A percentile compares a stretch with the other conserved stretches of the same genome.
These are phyloP conservation scores for Micronycteris hirsuta DNA, from an alignment of 2,113 vertebrate genomes.

Conservation along the genomic window DNA sequence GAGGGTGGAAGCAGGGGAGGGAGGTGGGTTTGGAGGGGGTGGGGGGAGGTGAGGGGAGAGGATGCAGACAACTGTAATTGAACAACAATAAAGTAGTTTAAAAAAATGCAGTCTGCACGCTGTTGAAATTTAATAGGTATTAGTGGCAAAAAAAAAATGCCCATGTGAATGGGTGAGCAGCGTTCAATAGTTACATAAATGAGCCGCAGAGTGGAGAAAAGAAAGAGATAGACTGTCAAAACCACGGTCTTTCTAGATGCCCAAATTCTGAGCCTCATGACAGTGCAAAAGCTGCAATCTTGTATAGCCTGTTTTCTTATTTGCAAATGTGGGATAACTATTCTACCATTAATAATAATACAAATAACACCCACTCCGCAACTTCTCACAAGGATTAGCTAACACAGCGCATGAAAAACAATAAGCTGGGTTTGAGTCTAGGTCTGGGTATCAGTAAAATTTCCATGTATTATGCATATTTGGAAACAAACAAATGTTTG, in stretches of 20 bases:
- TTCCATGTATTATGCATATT: background rate
- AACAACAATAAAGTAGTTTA: too few relatives aligned
- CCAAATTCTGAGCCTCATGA: background rate
- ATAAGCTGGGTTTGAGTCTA: background rate
- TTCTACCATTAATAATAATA: background rate
- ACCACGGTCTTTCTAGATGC: background rate
- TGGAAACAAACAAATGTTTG: background rate
- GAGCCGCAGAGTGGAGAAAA: background rate
- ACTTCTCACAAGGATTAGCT: background rate
- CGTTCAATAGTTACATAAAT: background rate
- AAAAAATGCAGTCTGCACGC: background rate
- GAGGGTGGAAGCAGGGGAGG: too few relatives aligned
- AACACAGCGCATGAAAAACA: background rate
- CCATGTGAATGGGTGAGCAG: background rate
- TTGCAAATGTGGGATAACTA: background rate
- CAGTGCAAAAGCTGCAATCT: background rate
- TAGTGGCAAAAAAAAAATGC: background rate
- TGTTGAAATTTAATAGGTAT: background rate
- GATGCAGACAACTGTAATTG: too few relatives aligned
- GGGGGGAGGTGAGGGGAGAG: too few relatives aligned
- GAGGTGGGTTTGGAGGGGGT: too few relatives aligned
- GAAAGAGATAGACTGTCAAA: background rate
- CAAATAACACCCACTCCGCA: background rate
- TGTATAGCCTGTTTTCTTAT: background rate
- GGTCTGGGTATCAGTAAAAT: background rate